Percentiles rank a stretch among this genome's conserved stretches.
phyloP scores from a whole-genome alignment of 2,113 vertebrate genomes.

The Jacana jacana region DNA sequence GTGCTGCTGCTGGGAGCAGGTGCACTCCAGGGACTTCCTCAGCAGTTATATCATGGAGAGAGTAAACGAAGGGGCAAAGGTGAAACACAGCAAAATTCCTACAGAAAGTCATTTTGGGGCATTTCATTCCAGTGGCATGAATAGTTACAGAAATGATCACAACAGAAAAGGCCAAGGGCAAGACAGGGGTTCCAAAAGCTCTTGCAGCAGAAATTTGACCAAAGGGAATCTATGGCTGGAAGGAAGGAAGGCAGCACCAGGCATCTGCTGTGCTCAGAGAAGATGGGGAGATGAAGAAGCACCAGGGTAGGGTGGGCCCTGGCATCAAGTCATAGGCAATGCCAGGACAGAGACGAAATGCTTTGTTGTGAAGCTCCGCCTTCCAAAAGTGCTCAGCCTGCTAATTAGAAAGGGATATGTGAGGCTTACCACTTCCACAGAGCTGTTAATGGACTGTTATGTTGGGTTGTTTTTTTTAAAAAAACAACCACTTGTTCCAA shows the following conservation, averaged over 20 bases:
- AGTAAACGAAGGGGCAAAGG: not conserved
- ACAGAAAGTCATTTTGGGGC: not conserved
- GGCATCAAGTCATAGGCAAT: accelerated
- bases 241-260: not conserved
- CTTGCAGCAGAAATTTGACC: not conserved
- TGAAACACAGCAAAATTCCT: not conserved
- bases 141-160: not conserved
- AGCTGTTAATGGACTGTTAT: not conserved
- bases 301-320: not conserved
- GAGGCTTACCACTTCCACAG: not conserved
- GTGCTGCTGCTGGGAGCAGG: not conserved
- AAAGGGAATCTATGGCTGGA: not conserved
- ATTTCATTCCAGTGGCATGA: not conserved
- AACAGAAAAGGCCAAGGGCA: not conserved
- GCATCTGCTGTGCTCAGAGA: not conserved
- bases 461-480: not conserved
- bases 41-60: not conserved
- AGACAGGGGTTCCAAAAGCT: not conserved
- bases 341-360: not conserved
- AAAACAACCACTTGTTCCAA: not conserved
- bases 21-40: not conserved
- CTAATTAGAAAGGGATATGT: not conserved
- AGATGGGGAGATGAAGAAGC: not conserved
- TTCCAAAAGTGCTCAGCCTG: not conserved
- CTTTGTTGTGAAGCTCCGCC: not conserved